These are phyloP conservation scores for Panagrolaimus sp. DNA, from an alignment of 1,140 invertebrate genomes.

Conservation along the genomic window DNA sequence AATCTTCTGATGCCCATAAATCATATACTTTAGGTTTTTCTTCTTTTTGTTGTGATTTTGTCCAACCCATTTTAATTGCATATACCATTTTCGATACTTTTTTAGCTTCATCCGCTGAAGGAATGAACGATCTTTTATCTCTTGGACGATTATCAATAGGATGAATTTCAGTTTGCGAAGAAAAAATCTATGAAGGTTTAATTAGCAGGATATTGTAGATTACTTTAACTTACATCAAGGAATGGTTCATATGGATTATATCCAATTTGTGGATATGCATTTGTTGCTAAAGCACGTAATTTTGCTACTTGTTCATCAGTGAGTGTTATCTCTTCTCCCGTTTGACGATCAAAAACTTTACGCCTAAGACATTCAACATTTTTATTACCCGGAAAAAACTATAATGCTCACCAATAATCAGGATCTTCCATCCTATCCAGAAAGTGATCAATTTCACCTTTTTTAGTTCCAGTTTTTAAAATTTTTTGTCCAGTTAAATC, in stretches of 20 bases:
- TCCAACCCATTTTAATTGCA: conserved; percentile 91
- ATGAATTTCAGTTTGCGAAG: conserved; percentile 81
- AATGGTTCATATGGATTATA: conserved; percentile 88
- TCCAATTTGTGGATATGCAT: conserved; percentile 72
- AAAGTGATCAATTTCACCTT: conserved; percentile 81
- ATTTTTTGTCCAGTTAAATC: conserved; percentile 84
- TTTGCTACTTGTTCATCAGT: conserved; percentile 73
- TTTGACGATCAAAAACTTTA: conserved; percentile 84
- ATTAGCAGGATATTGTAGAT: no score
- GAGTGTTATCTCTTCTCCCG: conserved; percentile 84
- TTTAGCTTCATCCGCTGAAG: conserved; percentile 73
- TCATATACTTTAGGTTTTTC: conserved; percentile 60
- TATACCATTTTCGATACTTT: conserved; percentile 58
- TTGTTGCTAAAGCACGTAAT: conserved; percentile 74
- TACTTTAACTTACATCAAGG: conserved; percentile 70
- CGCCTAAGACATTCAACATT: conserved; percentile 64
- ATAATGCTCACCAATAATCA: conserved; percentile 73
- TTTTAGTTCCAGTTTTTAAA: conserved; percentile 71
- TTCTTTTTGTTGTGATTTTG: conserved; percentile 68
- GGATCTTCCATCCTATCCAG: conserved; percentile 89
- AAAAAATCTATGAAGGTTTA: conserved; percentile 70
- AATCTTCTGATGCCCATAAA: conserved; percentile 64
- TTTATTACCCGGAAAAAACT: conserved; percentile 11
- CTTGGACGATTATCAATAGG: conserved; percentile 85
- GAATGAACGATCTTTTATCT: conserved; percentile 89